Percentiles rank a stretch among this genome's conserved stretches.
Evolutionary conservation across 1,140 invertebrate species (phyloP).

Genomic region (Monochamus saltuarius): DNA sequence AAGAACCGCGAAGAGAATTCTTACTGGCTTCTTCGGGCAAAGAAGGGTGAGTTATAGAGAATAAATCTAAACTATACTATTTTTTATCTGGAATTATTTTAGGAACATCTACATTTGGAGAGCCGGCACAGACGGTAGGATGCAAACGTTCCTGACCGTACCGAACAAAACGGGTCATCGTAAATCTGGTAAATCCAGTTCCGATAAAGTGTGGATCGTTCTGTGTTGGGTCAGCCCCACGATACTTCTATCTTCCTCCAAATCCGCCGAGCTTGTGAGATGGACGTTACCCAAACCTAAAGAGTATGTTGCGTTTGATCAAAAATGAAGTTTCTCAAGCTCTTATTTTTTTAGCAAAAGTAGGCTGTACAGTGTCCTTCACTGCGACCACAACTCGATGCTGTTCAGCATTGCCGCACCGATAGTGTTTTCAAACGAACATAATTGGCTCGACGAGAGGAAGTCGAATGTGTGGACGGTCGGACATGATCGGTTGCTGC

Average conservation of each 20-base stretch:
- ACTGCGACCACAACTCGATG: slow-evolving; percentile 48
- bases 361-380: slow-evolving; percentile 50
- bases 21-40: slow-evolving; percentile 58
- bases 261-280: slow-evolving; percentile 57
- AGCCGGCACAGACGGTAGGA: slow-evolving; percentile 58
- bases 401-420: slow-evolving; percentile 42
- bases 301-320: slow-evolving; percentile 34
- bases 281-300: slow-evolving; percentile 51
- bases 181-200: slow-evolving; percentile 29
- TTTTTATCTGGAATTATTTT: slow-evolving; percentile 23
- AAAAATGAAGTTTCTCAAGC: not conserved
- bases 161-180: slow-evolving; percentile 10
- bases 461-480: slow-evolving; percentile 58
- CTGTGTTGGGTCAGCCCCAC: slow-evolving; percentile 59
- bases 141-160: slow-evolving; percentile 51
- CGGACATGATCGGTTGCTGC: slow-evolving; percentile 64
- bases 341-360: slow-evolving; percentile 14
- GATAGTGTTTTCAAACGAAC: slow-evolving; percentile 24
- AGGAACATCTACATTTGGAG: slow-evolving; percentile 59
- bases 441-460: slow-evolving; percentile 26
- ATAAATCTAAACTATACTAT: no score
- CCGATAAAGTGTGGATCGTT: slow-evolving; percentile 52
- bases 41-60: slow-evolving; percentile 47
- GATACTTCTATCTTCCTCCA: slow-evolving; percentile 54
- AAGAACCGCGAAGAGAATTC: slow-evolving; percentile 48